Evolutionary conservation across 2,888 invertebrate species (phyloP).

Genomic region (Drosophila quinaria): DNA sequence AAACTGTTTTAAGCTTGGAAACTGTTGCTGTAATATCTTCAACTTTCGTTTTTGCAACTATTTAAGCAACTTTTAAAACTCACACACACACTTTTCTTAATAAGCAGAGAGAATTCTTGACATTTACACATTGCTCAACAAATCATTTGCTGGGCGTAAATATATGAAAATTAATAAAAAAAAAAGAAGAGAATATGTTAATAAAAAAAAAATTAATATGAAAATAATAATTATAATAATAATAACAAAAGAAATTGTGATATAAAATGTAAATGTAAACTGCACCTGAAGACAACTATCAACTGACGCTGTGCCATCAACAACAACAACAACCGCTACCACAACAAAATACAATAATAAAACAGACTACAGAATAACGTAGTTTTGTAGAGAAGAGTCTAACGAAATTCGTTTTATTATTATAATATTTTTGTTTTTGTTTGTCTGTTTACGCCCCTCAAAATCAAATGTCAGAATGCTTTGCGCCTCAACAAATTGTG

Average conservation of each 20-base stretch:
- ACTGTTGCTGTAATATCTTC: conserved; percentile 15
- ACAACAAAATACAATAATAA: conserved; percentile 23
- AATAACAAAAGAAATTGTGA: conserved; percentile 72
- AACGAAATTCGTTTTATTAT: conserved; percentile 37
- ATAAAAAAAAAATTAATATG: conserved; percentile 42
- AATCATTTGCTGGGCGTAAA: conserved; percentile 69
- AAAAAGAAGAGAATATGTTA: conserved; percentile 59
- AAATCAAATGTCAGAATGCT: conserved; percentile 72
- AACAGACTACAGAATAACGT: conserved; percentile 26
- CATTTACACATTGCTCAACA: conserved; percentile 66
- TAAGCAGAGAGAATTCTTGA: conserved; percentile 58
- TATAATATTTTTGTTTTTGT: conserved; percentile 43
- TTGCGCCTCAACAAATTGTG: conserved; percentile 47
- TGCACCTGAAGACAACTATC: conserved; percentile 77
- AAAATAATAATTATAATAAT: conserved; percentile 61
- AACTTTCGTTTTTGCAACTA: conserved; percentile 32
- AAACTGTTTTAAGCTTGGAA: background rate
- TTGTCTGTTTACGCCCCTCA: conserved; percentile 64
- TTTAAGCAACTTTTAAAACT: conserved; percentile 21
- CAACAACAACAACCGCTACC: conserved; percentile 52
- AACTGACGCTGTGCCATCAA: conserved; percentile 78
- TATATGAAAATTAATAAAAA: conserved; percentile 31
- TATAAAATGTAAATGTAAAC: conserved; percentile 78
- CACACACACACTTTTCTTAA: conserved; percentile 17
- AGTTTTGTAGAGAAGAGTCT: conserved; percentile 34